Base-by-base conservation (phyloP, 2,888 invertebrate genomes). In the Ophioninae sp. region DNA sequence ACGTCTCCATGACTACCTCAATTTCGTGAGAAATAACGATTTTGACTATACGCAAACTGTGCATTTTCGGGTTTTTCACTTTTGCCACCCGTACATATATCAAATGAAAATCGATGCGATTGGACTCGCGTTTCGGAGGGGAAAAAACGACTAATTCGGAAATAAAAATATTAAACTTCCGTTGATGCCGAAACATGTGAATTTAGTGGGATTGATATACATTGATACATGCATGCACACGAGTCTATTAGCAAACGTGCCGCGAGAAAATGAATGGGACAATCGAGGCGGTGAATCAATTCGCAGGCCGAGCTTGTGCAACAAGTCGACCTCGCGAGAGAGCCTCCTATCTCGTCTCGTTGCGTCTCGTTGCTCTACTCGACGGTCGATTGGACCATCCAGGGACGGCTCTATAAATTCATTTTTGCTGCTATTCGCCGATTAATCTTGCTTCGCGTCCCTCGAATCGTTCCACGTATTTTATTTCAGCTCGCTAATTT, bases 251-350 rank as follows among this genome's bases (percentile, higher is more conserved):
- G 69, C 23, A 23, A 17, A 8, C n/a, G 64, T 41, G 20, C 65
- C 39, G 65, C 57, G 78, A 62, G 67, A 83, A 79, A 82, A 82
- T 72, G 78, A 83, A 79, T 78, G 56, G 74, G 65, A 85, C 79
- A 86, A 86, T 84, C 81, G 86, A 84, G 79, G 73, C 69, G 84
- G 86, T 84, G 84, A 85, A 86, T 86, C 84, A 84, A 82, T 85
- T 85, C 78, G 76, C 73, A n/a, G 23, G 21, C 67, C 80, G 84
- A 13, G 44, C 13, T 13, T 83, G 82, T 82, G 83, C 86, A 85
- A 85, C 86, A 84, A 85, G 82, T 83, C 76, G 82, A 69, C 77
- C 83, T 72, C 81, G 83, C 68, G 74, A 68, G 79, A 69, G 61
- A 30, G 69, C 50, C 56, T 62, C 59, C 79, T 77, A 69, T 74